Base-by-base conservation (phyloP, 2,113 vertebrate species). In the Calidris pugnax region DNA sequence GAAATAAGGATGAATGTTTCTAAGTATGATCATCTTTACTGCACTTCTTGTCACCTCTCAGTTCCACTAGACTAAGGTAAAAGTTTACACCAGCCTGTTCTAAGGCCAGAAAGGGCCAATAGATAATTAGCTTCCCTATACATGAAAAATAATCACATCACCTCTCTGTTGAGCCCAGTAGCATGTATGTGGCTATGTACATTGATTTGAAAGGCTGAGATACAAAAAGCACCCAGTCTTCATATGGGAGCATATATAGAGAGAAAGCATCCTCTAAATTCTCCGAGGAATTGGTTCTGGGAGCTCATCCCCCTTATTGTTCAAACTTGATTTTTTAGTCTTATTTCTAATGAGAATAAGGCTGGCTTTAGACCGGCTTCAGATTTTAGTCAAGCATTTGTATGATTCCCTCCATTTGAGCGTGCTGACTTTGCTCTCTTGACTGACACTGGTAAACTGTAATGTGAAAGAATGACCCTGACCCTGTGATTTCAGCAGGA, bases 401-500 rank as follows among this genome's bases (percentile, higher is more conserved):
- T 72, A 71, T 75, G 45, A 30, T 10, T 85, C 37, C 7, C 26
- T 89, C 26, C 67, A 24, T 59, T 43, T 47, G 21, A 78, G 32
- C 2, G 1, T 75, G 55, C 18, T 88, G 75, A 86, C 13, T 53
- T 83, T 89, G 37, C 24, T 51, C 16, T 79, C 43, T 75, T 81
- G 39, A 51, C 37, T 69, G 79, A 51, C 43, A 50, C 4, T 26
- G 16, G 51, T 43, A 77, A 84, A 81, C 21, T 24, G 20, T 45
- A 77, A 69, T 39, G 50, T 37, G 63, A 94, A 80, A 59, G 51
- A 75, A 91, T 50, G 37, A 80, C 26, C 43, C 55, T 64, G 47
- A n/a, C 24, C 23, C 68, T 81, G 33, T 85, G 76, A 97, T 97
- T 97, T 92, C 47, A 89, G 78, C 84, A 96, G 87, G 87, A 97